These are phyloP conservation scores for Chymomyza amoena DNA, from an alignment of 2,888 invertebrate species.

Conservation along the genomic window DNA sequence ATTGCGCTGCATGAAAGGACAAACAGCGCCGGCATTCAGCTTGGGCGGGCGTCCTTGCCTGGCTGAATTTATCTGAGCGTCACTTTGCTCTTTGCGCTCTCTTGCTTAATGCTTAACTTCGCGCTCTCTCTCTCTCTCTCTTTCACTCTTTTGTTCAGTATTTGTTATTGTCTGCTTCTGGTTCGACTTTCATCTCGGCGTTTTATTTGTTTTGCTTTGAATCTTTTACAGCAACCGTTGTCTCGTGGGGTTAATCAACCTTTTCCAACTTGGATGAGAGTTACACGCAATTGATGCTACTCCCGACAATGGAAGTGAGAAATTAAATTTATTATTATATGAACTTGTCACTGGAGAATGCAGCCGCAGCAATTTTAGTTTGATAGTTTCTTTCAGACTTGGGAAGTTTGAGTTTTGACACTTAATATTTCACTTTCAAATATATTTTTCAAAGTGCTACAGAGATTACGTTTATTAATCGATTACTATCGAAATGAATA, in stretches of 20 bases:
- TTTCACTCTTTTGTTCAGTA: not conserved
- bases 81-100: not conserved
- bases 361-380: not conserved
- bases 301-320: constrained; percentile 22
- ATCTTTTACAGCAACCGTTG: not conserved
- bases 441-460: not conserved
- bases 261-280: constrained; percentile 26
- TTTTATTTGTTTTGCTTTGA: constrained; percentile 32
- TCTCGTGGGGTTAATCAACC: constrained; percentile 64
- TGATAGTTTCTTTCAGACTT: not conserved
- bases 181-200: constrained; percentile 26
- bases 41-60: constrained; percentile 14
- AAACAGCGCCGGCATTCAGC: constrained; percentile 28
- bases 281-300: constrained; percentile 7
- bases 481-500: no score
- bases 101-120: not conserved
- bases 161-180: constrained; percentile 28
- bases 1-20: not conserved
- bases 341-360: constrained; percentile 18
- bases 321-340: constrained; percentile 39
- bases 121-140: not conserved
- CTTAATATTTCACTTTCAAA: not conserved
- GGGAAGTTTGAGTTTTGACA: not conserved
- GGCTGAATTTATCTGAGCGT: constrained; percentile 63
- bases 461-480: not conserved